Base-by-base conservation (phyloP, 2,113 vertebrate genomes). In the Malurus cyaneus region DNA sequence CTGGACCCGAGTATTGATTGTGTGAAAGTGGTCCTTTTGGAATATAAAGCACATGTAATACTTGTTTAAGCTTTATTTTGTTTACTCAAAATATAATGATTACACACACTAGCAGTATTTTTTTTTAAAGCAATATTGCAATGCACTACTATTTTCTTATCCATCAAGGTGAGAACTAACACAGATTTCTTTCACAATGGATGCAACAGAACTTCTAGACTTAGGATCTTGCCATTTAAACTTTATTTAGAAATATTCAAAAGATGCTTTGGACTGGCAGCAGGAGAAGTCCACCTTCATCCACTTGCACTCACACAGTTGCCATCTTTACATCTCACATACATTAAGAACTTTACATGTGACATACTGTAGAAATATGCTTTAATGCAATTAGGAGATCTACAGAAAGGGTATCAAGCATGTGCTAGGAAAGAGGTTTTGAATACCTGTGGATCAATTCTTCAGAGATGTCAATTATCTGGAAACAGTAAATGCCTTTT, bases 401-500 rank as follows among this genome's bases (percentile, higher is more conserved):
- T 76, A 80, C n/a, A 82, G 66, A 82, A 80, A 70, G 17, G 14
- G 9, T 41, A 87, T 53, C 61, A 93, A 76, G 41, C n/a, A 65
- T 28, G 42, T 82, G 39, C 41, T 72, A 82, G 31, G 57, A 61
- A 66, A 80, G 18, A 64, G 18, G 54, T 64, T 73, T 64, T 85
- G 66, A 92, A 94, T 36, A 46, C 49, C 73, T 72, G 61, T 74
- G 72, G 77, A 94, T 93, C 78, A 67, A 21, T 89, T 85, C 36
- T 89, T 87, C 49, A 85, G 86, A 88, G 31, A 82, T 11, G 14
- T 71, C 85, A 82, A 12, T 65, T 57, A 83, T 54, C n/a, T 79
- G 66, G 41, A 91, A 95, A 79, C 28, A 69, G 57, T 26, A 96
- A 92, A 91, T 78, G 77, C 54, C 54, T 93, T 86, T 80, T 86